Base-by-base conservation (phyloP, 2,113 vertebrate genomes). In the Cichladusa arquata region DNA sequence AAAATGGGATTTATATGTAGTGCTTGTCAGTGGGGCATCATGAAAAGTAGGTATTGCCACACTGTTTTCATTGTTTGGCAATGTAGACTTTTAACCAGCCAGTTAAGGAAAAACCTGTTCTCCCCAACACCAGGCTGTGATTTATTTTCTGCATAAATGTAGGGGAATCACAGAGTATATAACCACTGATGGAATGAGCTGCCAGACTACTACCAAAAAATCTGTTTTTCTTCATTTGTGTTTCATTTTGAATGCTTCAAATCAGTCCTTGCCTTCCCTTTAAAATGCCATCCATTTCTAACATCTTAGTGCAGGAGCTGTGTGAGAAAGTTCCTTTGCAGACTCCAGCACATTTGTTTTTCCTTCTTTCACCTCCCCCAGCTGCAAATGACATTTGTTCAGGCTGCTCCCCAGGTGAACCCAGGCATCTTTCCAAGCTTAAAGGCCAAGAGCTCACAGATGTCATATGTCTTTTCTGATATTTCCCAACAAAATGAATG, bases 201-300 rank as follows among this genome's bases (percentile, higher is more conserved):
- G 20, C 19, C 65, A 62, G 40, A 6, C 6, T 53, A 14, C 25
- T 4, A 53, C 29, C 14, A 86, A 64, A 84, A 66, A 40, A 56
- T 19, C 40, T 61, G 13, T 0, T 40, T 74, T 64, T n/a, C 20
- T 81, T 12, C 66, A 4, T 67, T 51, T 57, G 5, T 42, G 12
- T 45, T 76, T 83, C 6, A n/a, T 40, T 36, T 24, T 60, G 44
- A 57, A 19, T 56, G 22, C 16, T 81, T 9, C 16, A 47, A 44
- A 77, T 33, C 36, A 65, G 16, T 50, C 14, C 33, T 56, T 53
- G 9, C 23, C 36, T 54, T 44, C 4, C 50, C 5, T 61, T 61
- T 40, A 2, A 2, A 81, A 61, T 15, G 10, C 14, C 1, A 0
- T 11, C 8, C 5, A 17, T 34, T 77, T 72, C 38, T 25, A 23